A percentile compares a stretch with the other conserved stretches of the same genome.
phyloP scores from a whole-genome alignment of 2,113 vertebrate genomes.

The Apteryx mantelli region DNA sequence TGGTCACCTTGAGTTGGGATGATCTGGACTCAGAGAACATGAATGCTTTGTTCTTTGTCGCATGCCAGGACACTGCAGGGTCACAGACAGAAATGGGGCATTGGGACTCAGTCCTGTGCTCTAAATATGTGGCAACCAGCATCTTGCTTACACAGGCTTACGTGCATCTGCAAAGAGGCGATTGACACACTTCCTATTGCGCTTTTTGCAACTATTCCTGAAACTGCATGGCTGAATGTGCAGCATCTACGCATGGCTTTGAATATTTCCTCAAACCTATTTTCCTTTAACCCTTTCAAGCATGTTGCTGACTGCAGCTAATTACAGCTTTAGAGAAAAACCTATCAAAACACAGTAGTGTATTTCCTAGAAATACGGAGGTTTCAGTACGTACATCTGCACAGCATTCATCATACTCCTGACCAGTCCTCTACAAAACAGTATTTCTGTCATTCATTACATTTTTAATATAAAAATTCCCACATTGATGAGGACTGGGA shows the following conservation, averaged over 20 bases:
- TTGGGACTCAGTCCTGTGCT: neutral
- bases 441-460: slow-evolving; percentile 49
- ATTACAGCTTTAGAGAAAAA: neutral
- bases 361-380: slow-evolving; percentile 20
- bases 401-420: neutral
- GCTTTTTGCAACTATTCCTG: neutral
- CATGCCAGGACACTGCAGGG: neutral
- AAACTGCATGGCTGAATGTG: neutral
- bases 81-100: slow-evolving; percentile 21
- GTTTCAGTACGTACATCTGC: neutral
- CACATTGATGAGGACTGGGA: neutral
- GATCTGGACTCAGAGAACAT: neutral
- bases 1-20: neutral
- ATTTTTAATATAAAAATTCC: slow-evolving; percentile 50
- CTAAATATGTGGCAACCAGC: slow-evolving; percentile 25
- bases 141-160: neutral
- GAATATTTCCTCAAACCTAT: slow-evolving; percentile 4
- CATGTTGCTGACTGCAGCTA: neutral
- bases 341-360: neutral
- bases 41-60: slow-evolving; percentile 9
- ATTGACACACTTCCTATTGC: slow-evolving; percentile 27
- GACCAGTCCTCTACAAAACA: neutral
- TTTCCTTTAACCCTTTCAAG: slow-evolving; percentile 43
- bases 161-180: neutral
- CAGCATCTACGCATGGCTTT: neutral